Evolutionary conservation across 2,797 vertebrate genomes (phyloP).

Genomic region (Platalea minor): DNA sequence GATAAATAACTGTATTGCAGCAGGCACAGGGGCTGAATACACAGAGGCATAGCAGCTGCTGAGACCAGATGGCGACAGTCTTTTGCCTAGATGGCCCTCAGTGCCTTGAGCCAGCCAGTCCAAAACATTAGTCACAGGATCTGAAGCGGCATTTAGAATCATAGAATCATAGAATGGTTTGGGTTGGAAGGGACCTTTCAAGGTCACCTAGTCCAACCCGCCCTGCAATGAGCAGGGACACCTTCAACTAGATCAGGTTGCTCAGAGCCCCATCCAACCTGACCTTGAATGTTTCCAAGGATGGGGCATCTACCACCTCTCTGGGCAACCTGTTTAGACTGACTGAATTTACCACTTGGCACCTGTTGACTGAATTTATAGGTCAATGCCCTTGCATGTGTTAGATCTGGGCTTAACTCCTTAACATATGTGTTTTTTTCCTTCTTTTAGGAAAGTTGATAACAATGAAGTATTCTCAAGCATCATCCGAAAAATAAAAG

Average conservation of each 20-base stretch:
- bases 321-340: not conserved
- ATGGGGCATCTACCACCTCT: not conserved
- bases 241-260: not conserved
- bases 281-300: not conserved
- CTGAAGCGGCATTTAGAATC: not conserved
- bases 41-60: not conserved
- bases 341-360: not conserved
- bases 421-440: accelerated
- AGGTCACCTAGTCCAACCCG: not conserved
- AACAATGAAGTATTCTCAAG: not conserved
- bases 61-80: not conserved
- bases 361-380: not conserved
- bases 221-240: not conserved
- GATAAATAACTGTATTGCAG: not conserved
- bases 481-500: not conserved
- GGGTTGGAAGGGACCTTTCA: not conserved
- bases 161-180: not conserved
- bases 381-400: not conserved
- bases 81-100: not conserved
- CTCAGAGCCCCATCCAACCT: not conserved
- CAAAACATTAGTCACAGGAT: not conserved
- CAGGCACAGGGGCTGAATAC: not conserved
- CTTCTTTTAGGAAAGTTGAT: not conserved
- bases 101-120: not conserved
- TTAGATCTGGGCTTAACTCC: not conserved